Conservation (phyloP, 2,113 vertebrate species). For the Pterocles burchelli region DNA sequence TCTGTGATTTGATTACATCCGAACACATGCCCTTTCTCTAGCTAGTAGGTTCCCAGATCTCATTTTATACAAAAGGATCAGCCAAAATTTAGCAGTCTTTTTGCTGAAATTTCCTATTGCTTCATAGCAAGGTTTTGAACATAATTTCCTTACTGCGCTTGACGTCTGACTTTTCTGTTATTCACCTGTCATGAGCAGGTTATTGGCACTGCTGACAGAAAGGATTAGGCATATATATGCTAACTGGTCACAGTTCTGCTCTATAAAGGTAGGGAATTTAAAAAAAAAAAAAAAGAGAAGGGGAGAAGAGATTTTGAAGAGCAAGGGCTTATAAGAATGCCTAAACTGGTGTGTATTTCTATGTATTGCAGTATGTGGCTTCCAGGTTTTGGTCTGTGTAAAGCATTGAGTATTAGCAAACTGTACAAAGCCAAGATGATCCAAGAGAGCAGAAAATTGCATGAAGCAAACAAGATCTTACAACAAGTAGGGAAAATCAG, state of each 20-base stretch:
- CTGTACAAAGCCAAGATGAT: background rate
- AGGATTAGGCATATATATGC: background rate
- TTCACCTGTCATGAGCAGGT: background rate
- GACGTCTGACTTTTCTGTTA: background rate
- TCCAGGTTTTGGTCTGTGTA: background rate
- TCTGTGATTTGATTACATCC: background rate
- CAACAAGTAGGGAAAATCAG: background rate
- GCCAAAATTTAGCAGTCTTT: background rate
- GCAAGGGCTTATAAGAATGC: background rate
- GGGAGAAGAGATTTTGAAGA: background rate
- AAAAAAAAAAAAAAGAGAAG: fast-evolving
- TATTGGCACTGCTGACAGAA: background rate
- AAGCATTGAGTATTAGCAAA: background rate
- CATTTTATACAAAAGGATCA: background rate
- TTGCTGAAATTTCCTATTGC: background rate
- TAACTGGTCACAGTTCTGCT: background rate
- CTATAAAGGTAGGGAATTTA: background rate
- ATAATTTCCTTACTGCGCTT: background rate
- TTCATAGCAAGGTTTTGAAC: background rate
- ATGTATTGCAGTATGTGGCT: background rate
- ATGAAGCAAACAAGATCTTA: background rate
- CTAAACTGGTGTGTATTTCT: background rate
- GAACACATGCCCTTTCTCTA: background rate
- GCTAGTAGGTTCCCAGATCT: background rate
- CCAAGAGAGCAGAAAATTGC: background rate